Evolutionary conservation across 2,113 vertebrate genomes (phyloP), one percentile per base, ranked within the genome.

Genomic region (Axis porcinus): DNA sequence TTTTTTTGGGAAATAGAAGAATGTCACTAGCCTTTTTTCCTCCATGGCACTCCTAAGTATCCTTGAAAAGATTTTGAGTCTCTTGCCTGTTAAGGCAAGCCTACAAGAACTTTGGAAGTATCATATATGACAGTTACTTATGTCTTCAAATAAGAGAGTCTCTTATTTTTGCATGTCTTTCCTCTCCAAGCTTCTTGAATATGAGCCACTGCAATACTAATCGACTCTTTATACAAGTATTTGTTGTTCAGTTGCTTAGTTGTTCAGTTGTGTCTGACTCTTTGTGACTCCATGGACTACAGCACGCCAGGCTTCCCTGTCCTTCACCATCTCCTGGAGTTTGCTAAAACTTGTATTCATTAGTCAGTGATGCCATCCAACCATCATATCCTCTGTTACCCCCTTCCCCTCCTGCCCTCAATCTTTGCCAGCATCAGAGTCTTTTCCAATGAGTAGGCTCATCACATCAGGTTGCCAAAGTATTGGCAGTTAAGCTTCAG

Each of bases 141-240:
- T 54, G n/a, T 27, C 19, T 93, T 96, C 33, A 79, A 1, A 36
- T 62, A 86, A 86, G 23, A 50, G 21, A 40, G 1, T 58, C 25
- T 89, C 13, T 83, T 89, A 33, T 93, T 98, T 30, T 97, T 98
- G n/a, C 1, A 60, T 89, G 45, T 83, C 15, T 76, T 25, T 88
- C 16, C n/a, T 83, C 28, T 94, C 57, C 28, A 93, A 54, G 1
- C 5, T 86, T 33, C 27, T 60, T 95, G 27, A 86, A 7, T 85
- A 62, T n/a, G 78, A 93, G 58, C 5, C 60, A 76, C 52, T 79
- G 21, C 1, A 91, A 52, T 28, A 52, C 5, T 84, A n/a, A 5
- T 36, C 57, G n/a, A 54, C 1, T 23, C 1, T 58, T 97, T 4
- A 14, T 5, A 12, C 10, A 27, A 62, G n/a, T 5, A 47, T 7